Evolutionary conservation across 2,888 invertebrate species (phyloP), one percentile per base, ranked within the genome.

Genomic region (Synergus japonicus): DNA sequence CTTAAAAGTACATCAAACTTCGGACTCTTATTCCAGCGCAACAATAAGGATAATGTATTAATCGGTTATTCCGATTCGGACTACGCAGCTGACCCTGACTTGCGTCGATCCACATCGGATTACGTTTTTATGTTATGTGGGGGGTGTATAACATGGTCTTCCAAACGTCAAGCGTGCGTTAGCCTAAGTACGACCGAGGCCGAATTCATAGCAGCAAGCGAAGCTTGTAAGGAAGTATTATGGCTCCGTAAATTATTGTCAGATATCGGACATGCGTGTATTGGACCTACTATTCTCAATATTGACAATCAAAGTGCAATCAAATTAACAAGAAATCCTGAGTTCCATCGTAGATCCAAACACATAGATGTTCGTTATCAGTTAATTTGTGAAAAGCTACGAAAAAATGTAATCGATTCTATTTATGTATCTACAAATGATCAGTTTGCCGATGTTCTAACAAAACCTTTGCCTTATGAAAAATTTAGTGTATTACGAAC

Each of bases 181-280:
- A 84, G 85, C 0, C 79, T 7, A 4, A 84, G 85, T 4, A 86
- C 85, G 0, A 84, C 84, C 1, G 86, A 88, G 64, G 86, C 87
- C 9, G 87, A 89, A 69, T 85, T 85, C 73, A 80, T 89, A 9
- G 86, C 88, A 0, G 85, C 87, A 4, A 82, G 80, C 43, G 79
- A 82, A 22, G 83, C 84, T 2, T 81, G 81, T 0, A 85, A 83
- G 76, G 86, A 87, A 79, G 78, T 84, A 1, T 65, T 85, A 7
- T 88, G 86, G 87, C 63, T 81, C 13, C 46, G 13, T 13, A 46
- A 46, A 46, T 13, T 46, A 46, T 13, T 46, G 46, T 13, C 46
- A 46, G 13, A 46, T 46, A 1, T 13, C 46, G 4, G 13, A 4
- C 46, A 46, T 46, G 46, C 46, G 13, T 46, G 13, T 46, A 1